Evolutionary conservation across 2,797 vertebrate species (phyloP), one percentile per base, ranked within the genome.

Genomic region (Erethizon dorsatum): DNA sequence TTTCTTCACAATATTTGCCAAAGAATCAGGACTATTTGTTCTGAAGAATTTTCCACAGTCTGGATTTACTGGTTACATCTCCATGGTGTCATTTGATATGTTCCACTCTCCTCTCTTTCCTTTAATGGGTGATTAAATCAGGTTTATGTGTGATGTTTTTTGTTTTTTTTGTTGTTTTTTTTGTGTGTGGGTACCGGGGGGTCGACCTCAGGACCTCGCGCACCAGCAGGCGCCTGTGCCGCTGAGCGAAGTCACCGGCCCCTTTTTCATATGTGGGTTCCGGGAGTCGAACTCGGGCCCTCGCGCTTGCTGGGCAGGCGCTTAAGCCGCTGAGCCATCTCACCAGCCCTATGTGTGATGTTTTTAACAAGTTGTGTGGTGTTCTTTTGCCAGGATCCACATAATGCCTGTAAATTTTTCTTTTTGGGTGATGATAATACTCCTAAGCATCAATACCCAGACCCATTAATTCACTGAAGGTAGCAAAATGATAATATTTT

Each of bases 1-100:
- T 95, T 95, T 69, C 1, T 77, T 73, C 75, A 83, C 37, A 45
- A 69, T 89, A 75, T 83, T 90, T 93, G 33, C 90, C 82, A 71
- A 69, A 59, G 88, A 88, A 80, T 54, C 47, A n/a, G 18, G 1
- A 28, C 80, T 90, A 17, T 89, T 95, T 84, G 13, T 63, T 54
- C 61, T 52, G 12, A 93, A 84, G 63, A 87, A 37, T 77, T 90
- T 83, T 59, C 33, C 56, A 63, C 37, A 78, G 6, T 73, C 17
- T 86, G 13, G 20, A 50, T 93, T 91, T 91, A 28, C 83, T 69
- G 50, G 59, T 59, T 89, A 54, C 18, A 91, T 59, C 73, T 91
- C 45, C 6, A 12, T n/a, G 33, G 31, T 61, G 2, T 91, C 85
- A 41, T 83, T 86, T 83, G 65, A 61, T 83, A 69, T 56, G 8